Evolutionary conservation across 2,113 vertebrate species (phyloP).

Genomic region (Herpetotheres cachinnans): DNA sequence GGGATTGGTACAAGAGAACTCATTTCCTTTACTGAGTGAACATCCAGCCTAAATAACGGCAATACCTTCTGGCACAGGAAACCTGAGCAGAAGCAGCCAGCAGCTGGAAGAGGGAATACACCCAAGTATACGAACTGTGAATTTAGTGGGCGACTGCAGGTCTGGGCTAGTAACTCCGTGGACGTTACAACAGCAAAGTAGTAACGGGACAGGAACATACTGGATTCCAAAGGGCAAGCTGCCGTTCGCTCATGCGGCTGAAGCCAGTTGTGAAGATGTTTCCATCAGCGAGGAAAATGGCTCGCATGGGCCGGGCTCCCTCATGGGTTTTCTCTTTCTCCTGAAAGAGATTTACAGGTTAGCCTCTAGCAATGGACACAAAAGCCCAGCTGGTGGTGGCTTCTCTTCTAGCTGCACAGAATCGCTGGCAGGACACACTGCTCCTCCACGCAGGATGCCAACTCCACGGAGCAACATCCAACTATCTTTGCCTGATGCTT

Average conservation of each 20-base stretch:
- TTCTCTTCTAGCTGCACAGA: neutral
- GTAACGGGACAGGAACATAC: slow-evolving; percentile 48
- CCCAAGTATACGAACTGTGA: neutral
- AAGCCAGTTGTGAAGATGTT: slow-evolving; percentile 96
- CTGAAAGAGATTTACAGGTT: slow-evolving; percentile 64
- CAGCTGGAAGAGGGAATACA: neutral
- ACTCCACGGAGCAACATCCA: neutral
- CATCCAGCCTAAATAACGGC: neutral
- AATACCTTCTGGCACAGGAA: neutral
- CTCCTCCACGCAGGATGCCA: neutral
- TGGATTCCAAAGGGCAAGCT: slow-evolving; percentile 91
- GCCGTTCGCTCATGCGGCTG: slow-evolving; percentile 96
- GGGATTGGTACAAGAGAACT: neutral
- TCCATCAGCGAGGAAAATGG: slow-evolving; percentile 91
- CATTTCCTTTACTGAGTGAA: neutral
- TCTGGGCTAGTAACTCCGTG: neutral
- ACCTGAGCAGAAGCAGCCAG: neutral
- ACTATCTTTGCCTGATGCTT: neutral
- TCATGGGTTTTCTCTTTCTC: slow-evolving; percentile 96
- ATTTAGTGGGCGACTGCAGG: too few relatives aligned
- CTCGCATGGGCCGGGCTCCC: slow-evolving; percentile 91
- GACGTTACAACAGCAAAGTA: accelerated
- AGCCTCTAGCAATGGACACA: neutral
- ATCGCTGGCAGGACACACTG: neutral
- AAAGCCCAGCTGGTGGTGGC: neutral